Percentiles rank a stretch among this genome's conserved stretches.
These are phyloP conservation scores for Typhlichthys eigenmanni DNA, from an alignment of 2,797 vertebrate genomes.

Conservation along the genomic window DNA sequence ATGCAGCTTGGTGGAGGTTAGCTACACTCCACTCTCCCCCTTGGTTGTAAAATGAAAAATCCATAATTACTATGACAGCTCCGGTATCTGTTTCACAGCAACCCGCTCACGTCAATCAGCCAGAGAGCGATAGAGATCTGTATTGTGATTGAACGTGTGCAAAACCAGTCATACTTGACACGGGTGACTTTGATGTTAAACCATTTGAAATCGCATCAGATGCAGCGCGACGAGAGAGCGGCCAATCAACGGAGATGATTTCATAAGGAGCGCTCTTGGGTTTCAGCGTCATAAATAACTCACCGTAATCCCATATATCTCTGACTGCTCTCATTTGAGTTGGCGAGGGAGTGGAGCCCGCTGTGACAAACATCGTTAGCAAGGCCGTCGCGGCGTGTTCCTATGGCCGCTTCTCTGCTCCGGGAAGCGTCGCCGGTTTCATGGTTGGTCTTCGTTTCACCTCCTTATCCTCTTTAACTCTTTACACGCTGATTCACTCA, in stretches of 20 bases:
- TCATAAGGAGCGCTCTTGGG: constrained; percentile 76
- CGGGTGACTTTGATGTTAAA: constrained; percentile 69
- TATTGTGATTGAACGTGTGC: constrained; percentile 80
- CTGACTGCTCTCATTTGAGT: constrained; percentile 78
- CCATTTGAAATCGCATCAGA: constrained; percentile 78
- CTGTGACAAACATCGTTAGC: constrained; percentile 83
- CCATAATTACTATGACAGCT: constrained; percentile 75
- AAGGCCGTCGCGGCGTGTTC: constrained; percentile 50
- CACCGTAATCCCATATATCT: constrained; percentile 82
- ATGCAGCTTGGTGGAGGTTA: neutral
- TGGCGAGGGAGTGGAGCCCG: constrained; percentile 67
- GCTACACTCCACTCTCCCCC: neutral
- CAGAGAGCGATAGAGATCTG: constrained; percentile 77
- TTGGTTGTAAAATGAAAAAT: constrained; percentile 50
- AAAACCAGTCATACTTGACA: constrained; percentile 78
- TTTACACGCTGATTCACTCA: neutral
- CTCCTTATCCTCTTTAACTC: constrained; percentile 52
- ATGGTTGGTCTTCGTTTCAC: constrained; percentile 36
- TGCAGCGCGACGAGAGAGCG: constrained; percentile 46
- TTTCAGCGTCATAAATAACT: constrained; percentile 84
- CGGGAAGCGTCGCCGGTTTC: constrained; percentile 59
- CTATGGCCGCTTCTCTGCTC: constrained; percentile 61
- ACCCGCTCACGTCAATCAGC: constrained; percentile 74
- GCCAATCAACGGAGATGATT: constrained; percentile 76
- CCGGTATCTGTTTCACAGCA: constrained; percentile 80